Base-by-base conservation (phyloP, 2,888 invertebrate species). In the Eurois occulta region DNA sequence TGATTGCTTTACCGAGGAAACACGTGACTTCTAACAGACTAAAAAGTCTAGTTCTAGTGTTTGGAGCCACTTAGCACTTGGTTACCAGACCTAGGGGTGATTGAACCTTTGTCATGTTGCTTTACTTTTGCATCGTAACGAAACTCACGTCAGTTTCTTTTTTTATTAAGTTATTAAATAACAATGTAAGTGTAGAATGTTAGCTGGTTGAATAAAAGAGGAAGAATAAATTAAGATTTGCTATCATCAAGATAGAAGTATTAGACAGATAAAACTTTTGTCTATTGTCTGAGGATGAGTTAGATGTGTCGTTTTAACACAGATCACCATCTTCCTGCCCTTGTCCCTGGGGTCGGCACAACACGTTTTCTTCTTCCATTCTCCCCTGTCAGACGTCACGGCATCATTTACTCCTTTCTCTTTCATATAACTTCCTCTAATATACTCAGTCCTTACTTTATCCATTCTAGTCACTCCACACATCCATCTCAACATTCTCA, bases 1-100 rank as follows among this genome's bases (percentile, higher is more conserved):
- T 64, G 64, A 81, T 78, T 83, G 38, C 64, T n/a, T 58, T 35
- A 84, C 80, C 84, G 16, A 82, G 55, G 75, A 80, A 80, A 46
- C 74, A 58, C 81, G 81, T 74, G 84, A 62, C 38, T 52, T 5
- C 0, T 21, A 16, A 58, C 32, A 6, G 16, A 68, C 48, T 43
- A 75, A 79, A 75, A 81, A 55, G 18, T 71, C 13, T 32, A 21
- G 38, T 55, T 46, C 10, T 28, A 74, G 62, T 58, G 43, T n/a
- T 64, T 64, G 24, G 24, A 71, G 28, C 46, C 41, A 73, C 52
- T 84, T 81, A 70, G 41, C 58, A 84, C 58, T 68, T 41, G 21
- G 13, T 62, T 28, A 52, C 66, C 60, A 66, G 52, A 70, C 10
- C 43, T 65, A n/a, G 55, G 8, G 81, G 80, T 82, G 35, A 68